Evolutionary conservation across 2,888 invertebrate species (phyloP).

Genomic region (Tiliacea citrago): DNA sequence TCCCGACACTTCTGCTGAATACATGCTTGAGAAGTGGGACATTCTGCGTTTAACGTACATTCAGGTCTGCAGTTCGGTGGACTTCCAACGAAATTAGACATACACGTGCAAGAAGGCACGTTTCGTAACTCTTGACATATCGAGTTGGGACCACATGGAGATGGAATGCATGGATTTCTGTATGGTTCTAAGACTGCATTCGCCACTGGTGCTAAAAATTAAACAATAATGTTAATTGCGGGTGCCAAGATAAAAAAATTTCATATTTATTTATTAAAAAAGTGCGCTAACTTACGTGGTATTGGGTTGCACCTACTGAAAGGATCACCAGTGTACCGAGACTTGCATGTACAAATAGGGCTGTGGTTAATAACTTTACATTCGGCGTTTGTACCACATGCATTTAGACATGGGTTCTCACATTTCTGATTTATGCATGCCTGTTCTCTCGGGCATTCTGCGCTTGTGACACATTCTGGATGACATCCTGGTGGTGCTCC

Average conservation of each 20-base stretch:
- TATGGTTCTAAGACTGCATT: slow-evolving; percentile 87
- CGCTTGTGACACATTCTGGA: slow-evolving; percentile 94
- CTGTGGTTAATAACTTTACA: slow-evolving; percentile 95
- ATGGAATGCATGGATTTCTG: slow-evolving; percentile 90
- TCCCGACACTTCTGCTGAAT: slow-evolving; percentile 93
- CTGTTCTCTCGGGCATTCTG: slow-evolving; percentile 93
- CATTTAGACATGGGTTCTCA: slow-evolving; percentile 93
- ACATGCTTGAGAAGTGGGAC: slow-evolving; percentile 92
- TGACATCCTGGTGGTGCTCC: slow-evolving; percentile 94
- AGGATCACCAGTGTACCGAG: slow-evolving; percentile 92
- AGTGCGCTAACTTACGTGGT: slow-evolving; percentile 83
- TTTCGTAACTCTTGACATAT: slow-evolving; percentile 91
- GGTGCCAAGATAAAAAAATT: neutral
- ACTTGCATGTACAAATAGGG: slow-evolving; percentile 94
- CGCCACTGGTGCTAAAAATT: slow-evolving; percentile 85
- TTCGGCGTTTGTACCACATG: slow-evolving; percentile 92
- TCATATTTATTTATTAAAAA: neutral
- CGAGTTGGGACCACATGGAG: slow-evolving; percentile 94
- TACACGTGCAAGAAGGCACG: slow-evolving; percentile 92
- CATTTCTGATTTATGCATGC: slow-evolving; percentile 95
- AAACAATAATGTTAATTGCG: slow-evolving; percentile 60
- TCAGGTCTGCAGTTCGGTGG: slow-evolving; percentile 93
- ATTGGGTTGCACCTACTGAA: slow-evolving; percentile 91
- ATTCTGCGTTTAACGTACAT: slow-evolving; percentile 93
- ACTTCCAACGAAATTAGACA: slow-evolving; percentile 91